Conservation (phyloP, 2,113 vertebrate species). For the Cyprinodon brontotheroides region DNA sequence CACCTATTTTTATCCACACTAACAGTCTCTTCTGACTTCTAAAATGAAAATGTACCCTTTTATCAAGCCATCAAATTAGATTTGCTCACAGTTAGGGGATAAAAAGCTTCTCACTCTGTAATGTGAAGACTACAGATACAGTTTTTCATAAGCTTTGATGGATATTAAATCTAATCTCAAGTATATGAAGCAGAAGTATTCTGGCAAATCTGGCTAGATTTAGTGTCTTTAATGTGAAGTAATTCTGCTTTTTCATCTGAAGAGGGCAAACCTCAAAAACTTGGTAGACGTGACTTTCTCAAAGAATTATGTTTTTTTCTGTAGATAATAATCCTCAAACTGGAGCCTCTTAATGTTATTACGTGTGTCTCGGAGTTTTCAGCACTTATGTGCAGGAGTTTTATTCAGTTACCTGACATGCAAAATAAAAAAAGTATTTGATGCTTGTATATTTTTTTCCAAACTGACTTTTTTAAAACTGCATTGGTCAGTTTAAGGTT, state of each 20-base stretch:
- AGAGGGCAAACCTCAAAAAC: constrained; percentile 65
- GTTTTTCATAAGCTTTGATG: constrained; percentile 70
- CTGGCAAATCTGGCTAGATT: constrained; percentile 56
- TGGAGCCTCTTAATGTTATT: constrained; percentile 59
- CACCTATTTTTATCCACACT: constrained; percentile 45
- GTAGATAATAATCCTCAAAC: constrained; percentile 45
- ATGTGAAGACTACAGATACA: constrained; percentile 56
- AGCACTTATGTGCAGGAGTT: constrained; percentile 27
- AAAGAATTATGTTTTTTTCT: constrained; percentile 49
- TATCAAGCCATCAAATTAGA: constrained; percentile 61
- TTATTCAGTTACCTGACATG: constrained; percentile 19
- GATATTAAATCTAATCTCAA: constrained; percentile 68
- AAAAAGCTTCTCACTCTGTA: constrained; percentile 61
- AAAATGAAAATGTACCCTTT: constrained; percentile 61
- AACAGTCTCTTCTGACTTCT: constrained; percentile 50
- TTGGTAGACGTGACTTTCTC: constrained; percentile 48
- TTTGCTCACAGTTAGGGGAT: constrained; percentile 58
- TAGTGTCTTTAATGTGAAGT: constrained; percentile 59
- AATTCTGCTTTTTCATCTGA: constrained; percentile 60
- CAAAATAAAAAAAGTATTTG: constrained; percentile 26
- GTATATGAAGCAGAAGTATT: constrained; percentile 60
- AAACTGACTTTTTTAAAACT: neutral
- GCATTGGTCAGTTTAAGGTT: neutral
- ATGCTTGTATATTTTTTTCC: constrained; percentile 5
- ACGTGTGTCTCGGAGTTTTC: constrained; percentile 43